Percentiles rank a stretch among this genome's conserved stretches.
These are phyloP conservation scores for Eretmocerus hayati DNA, from an alignment of 2,888 invertebrate genomes.

Conservation along the genomic window DNA sequence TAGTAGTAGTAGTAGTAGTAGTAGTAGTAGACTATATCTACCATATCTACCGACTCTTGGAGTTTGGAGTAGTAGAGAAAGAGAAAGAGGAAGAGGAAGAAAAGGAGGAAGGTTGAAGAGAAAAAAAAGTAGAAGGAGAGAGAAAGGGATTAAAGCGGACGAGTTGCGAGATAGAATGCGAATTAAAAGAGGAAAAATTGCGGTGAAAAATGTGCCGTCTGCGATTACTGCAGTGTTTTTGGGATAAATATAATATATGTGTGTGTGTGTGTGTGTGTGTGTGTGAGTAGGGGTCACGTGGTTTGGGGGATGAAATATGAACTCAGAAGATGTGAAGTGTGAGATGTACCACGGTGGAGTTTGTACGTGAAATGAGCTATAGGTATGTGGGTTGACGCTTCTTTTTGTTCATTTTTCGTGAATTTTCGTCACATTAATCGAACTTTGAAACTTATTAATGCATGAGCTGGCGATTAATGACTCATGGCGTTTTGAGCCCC, in stretches of 20 bases:
- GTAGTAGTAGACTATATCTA: too few relatives aligned
- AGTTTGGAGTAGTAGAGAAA: background rate
- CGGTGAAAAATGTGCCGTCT: constrained; percentile 19
- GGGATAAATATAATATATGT: too few relatives aligned
- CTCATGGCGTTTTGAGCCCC: too few relatives aligned
- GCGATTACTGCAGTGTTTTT: too few relatives aligned
- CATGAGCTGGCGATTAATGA: too few relatives aligned
- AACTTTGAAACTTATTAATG: background rate
- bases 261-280: constrained; percentile 6
- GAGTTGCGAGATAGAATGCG: constrained; percentile 21
- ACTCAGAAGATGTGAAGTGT: background rate
- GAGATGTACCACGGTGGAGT: too few relatives aligned
- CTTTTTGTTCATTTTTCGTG: constrained; percentile 1
- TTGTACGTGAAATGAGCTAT: background rate
- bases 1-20: too few relatives aligned
- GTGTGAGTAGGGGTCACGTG: background rate
- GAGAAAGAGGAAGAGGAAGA: constrained; percentile 7
- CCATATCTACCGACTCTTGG: too few relatives aligned
- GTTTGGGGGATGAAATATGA: constrained; percentile 14
- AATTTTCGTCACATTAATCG: constrained; percentile 8
- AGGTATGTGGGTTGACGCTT: background rate
- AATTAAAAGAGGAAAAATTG: constrained; percentile 24
- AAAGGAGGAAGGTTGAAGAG: constrained; percentile 9
- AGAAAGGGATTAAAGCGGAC: constrained; percentile 6
- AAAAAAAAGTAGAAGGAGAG: constrained; percentile 8